Evolutionary conservation across 2,113 vertebrate genomes (phyloP), one percentile per base, ranked within the genome.

Genomic region (Nothoprocta pentlandii): DNA sequence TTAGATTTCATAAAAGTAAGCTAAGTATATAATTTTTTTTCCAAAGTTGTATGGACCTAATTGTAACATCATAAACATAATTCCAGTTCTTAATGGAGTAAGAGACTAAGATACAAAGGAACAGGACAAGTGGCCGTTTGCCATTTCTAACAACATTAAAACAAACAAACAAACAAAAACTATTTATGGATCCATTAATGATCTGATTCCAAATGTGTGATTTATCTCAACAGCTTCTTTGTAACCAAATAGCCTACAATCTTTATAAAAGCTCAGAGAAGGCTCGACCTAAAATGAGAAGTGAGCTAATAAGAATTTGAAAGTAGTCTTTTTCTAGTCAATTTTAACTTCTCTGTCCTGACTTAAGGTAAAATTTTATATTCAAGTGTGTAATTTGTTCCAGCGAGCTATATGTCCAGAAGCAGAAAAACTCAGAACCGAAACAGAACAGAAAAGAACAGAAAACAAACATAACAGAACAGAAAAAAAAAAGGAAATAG

Each of bases 121-220:
- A 79, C 68, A 32, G 41, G 69, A 16, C 44, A 67, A 16, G 22
- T 75, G 22, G 66, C 83, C 80, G 64, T 71, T 95, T 97, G 39
- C 71, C 16, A 30, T 96, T 96, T 90, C 68, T 96, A 93, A 83
- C 80, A 94, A 77, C 47, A 44, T 81, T 95, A 16, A 83, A 97
- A 41, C 36, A 39, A 39, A 39, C 36, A 59, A 93, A 28, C n/a
- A 97, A 41, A 59, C 92, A 69, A 78, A 79, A 6, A 28, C 34
- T 89, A 47, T 66, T 68, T 23, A 8, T 56, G 51, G 56, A 97
- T 97, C 92, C 90, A 30, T 96, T 94, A 92, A 85, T 84, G 32
- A 12, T 85, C 49, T 80, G n/a, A 80, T 86, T 63, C 71, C 92
- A 91, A 95, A 85, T 87, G 62, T 84, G 67, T 89, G 80, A 90